phyloP scores from a whole-genome alignment of 2,113 vertebrate species.

The Pteruthius melanotis region DNA sequence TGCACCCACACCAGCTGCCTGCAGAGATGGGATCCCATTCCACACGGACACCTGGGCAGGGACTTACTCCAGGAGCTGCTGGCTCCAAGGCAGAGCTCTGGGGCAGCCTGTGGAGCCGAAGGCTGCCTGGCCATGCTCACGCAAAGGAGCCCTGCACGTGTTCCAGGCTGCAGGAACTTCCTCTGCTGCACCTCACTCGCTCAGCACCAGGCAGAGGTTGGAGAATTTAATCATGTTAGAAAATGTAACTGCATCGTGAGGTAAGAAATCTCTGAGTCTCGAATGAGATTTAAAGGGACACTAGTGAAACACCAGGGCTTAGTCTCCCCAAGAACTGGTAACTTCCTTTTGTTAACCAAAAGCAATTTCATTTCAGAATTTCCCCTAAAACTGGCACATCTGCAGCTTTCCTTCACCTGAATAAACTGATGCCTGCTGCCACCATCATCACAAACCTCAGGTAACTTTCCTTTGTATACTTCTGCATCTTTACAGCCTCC shows the following conservation, averaged over 20 bases:
- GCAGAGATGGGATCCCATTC: not conserved
- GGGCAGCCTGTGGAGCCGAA: rapidly evolving
- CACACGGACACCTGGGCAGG: not conserved
- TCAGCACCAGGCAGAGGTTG: not conserved
- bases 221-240: not conserved
- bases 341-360: not conserved
- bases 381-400: not conserved
- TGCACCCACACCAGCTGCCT: not conserved
- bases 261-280: not conserved
- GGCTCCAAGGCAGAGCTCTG: not conserved
- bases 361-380: not conserved
- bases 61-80: not conserved
- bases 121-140: not conserved
- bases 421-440: not conserved
- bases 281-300: not conserved
- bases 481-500: not conserved
- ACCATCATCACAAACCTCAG: not conserved
- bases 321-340: not conserved
- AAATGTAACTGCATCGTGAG: not conserved
- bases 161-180: not conserved
- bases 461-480: not conserved
- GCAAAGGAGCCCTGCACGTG: not conserved
- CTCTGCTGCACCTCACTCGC: not conserved
- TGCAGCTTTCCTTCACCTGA: not conserved
- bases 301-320: not conserved